phyloP scores from a whole-genome alignment of 64 coral and sea anemone genomes.

The Hydrozoanthus tunicans region DNA sequence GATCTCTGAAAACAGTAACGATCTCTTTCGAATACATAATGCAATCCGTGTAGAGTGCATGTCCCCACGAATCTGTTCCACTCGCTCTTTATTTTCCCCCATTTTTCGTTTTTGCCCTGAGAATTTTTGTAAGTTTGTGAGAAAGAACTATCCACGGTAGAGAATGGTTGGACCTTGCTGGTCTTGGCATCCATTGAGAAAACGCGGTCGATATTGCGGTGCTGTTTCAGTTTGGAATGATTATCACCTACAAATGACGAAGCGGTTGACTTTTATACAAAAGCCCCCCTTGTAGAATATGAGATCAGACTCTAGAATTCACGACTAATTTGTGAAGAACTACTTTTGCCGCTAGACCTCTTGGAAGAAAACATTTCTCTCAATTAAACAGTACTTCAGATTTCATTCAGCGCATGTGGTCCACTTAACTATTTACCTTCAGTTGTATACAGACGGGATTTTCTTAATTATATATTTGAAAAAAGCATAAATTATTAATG shows the following conservation, averaged over 20 bases:
- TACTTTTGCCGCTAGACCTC: not conserved
- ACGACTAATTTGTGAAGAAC: no score
- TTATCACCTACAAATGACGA: no score
- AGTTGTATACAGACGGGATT: not conserved
- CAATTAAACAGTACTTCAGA: not conserved
- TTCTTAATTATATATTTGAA: slow-evolving; percentile 7
- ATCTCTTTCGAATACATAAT: slow-evolving; percentile 45
- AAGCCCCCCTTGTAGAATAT: no score
- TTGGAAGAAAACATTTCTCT: not conserved
- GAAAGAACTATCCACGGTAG: not conserved
- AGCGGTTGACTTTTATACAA: no score
- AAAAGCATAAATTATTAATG: slow-evolving; percentile 12
- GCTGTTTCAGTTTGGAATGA: no score
- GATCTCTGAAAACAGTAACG: slow-evolving; percentile 13
- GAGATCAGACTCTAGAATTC: no score
- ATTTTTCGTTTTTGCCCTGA: not conserved
- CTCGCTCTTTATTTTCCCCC: not conserved
- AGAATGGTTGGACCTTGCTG: not conserved
- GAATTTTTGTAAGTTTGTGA: not conserved
- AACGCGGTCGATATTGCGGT: no score
- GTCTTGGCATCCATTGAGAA: slow-evolving; percentile 3
- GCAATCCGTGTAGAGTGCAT: slow-evolving; percentile 44
- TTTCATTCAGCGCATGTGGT: not conserved
- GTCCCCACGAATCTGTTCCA: slow-evolving; percentile 29
- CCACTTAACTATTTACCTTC: not conserved